A percentile compares a stretch with the other conserved stretches of the same genome.
Evolutionary conservation across 1,140 invertebrate genomes (phyloP).

Genomic region (Melanaphis sacchari): DNA sequence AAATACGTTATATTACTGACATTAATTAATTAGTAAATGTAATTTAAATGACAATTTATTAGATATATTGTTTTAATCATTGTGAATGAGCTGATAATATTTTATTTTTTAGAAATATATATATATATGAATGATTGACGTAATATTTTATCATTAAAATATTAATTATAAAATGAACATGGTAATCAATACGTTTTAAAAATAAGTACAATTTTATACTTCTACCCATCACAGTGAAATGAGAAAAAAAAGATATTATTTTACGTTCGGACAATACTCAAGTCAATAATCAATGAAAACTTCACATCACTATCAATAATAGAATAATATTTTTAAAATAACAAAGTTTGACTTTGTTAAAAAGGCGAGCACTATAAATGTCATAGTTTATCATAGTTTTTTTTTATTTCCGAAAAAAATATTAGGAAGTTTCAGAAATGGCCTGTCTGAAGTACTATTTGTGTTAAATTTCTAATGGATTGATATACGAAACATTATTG

Average conservation of each 20-base stretch:
- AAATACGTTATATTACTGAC: too few relatives aligned
- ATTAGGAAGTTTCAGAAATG: not conserved
- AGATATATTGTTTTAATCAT: not conserved
- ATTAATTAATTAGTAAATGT: not conserved
- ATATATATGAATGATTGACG: not conserved
- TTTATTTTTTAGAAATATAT: not conserved
- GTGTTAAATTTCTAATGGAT: not conserved
- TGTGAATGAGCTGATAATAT: not conserved
- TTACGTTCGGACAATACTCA: not conserved
- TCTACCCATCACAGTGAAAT: not conserved
- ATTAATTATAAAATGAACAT: not conserved
- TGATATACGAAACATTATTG: not conserved
- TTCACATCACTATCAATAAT: not conserved
- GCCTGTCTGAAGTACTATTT: not conserved
- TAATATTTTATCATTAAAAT: not conserved
- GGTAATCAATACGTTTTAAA: not conserved
- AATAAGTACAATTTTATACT: not conserved
- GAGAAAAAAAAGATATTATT: not conserved
- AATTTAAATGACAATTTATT: not conserved
- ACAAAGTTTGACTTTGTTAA: not conserved
- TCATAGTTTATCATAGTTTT: not conserved
- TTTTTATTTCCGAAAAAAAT: not conserved
- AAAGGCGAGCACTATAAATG: not conserved
- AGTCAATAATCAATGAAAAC: not conserved
- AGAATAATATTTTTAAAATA: not conserved